Evolutionary conservation across 2,113 vertebrate genomes (phyloP).

Genomic region (Labeo catla): DNA sequence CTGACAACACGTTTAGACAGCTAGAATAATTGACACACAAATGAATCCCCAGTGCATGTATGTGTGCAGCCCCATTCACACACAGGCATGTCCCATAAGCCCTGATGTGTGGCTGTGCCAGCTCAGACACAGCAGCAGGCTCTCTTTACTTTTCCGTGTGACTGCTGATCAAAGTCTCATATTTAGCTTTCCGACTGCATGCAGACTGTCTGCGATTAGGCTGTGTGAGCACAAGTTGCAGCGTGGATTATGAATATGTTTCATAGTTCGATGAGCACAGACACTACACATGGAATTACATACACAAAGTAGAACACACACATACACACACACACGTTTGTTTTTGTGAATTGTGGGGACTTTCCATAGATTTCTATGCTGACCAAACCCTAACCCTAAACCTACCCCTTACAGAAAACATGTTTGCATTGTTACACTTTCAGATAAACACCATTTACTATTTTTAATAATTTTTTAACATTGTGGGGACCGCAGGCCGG

Average conservation of each 20-base stretch:
- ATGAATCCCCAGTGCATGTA: constrained; percentile 15
- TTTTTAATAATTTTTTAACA: no score
- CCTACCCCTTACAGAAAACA: no score
- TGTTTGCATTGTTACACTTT: no score
- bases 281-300: neutral
- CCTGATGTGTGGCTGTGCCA: constrained; percentile 34
- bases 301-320: neutral
- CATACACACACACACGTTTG: no score
- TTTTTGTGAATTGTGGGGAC: no score
- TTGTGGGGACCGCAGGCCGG: no score
- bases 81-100: constrained; percentile 35
- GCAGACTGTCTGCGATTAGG: constrained; percentile 48
- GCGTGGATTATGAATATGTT: constrained; percentile 15
- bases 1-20: constrained; percentile 29
- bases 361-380: no score
- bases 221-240: constrained; percentile 36
- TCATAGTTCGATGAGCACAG: neutral
- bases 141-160: constrained; percentile 29
- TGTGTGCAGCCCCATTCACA: constrained; percentile 12
- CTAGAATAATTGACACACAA: constrained; percentile 35
- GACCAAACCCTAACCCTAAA: no score
- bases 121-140: constrained; percentile 32
- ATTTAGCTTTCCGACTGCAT: constrained; percentile 51
- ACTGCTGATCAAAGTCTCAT: constrained; percentile 46
- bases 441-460: no score